Base-by-base conservation (phyloP, 2,888 invertebrate species). In the Salpingus planirostris region DNA sequence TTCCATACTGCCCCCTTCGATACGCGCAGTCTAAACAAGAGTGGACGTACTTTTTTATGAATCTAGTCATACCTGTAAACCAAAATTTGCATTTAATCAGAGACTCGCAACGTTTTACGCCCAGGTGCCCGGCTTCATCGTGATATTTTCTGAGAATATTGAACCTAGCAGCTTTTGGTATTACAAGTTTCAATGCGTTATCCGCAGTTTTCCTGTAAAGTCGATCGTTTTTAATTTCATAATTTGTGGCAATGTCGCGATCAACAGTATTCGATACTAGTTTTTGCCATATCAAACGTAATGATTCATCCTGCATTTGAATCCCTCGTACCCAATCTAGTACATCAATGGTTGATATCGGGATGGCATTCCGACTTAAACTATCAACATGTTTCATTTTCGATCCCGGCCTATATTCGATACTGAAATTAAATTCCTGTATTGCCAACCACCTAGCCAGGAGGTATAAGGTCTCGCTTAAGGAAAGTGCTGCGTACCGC, bases 361-460 rank as follows among this genome's bases (percentile, higher is more conserved):
- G 6, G 1, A 44, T 40, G 2, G 48, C 42, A 33, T 40, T 35
- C 14, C 46, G 26, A 32, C 44, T 47, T 6, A 47, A 27, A 3
- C 27, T 18, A 30, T 49, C 44, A 8, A 38, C 46, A 1, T 33
- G 33, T 11, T 13, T n/a, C 30, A 40, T 46, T n/a, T 18, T 22
- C 4, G 11, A 15, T 8, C 46, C 46, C 10, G 36, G 40, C 13
- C 30, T 37, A 31, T 49, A 37, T 22, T 46, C 43, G 4, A 44
- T 33, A 2, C 21, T 21, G 32, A 44, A 48, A 36, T 42, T 25
- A 24, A 40, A 45, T 13, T 46, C 43, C 6, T 38, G 37, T 21
- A 49, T 14, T 21, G 30, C 27, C 7, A 41, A 14, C 15, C 23
- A 37, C 37, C 29, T 33, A 7, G 33, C 18, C 29, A 11, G 33